Base-by-base conservation (phyloP, 1,140 invertebrate genomes). In the Anoplolepis gracilipes region DNA sequence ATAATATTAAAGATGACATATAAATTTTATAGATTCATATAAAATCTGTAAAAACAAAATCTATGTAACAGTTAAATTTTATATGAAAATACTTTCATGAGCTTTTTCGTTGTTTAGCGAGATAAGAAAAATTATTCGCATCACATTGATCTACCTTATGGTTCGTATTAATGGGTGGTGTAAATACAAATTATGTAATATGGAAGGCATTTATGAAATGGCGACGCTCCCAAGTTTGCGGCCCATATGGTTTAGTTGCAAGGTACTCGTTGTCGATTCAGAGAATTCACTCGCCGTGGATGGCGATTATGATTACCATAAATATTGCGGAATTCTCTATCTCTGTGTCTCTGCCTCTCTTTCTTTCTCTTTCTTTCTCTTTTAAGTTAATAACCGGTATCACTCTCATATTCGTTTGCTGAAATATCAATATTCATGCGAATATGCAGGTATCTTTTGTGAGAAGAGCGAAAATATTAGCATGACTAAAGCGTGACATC, bases 261-360 rank as follows among this genome's bases (percentile, higher is more conserved):
- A 69, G 33, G n/a, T 53, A 22, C 39, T 13, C 61, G 1, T 33
- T 16, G 4, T 67, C 62, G 42, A 69, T 4, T 22, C n/a, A 19
- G 28, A 36, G 30, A 11, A 82, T 82, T 73, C 30, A 33, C 19
- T 25, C 46, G 10, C 7, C 19, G n/a, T n/a, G 28, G 8, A 53
- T 2, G n/a, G 25, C 76, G 25, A 69, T 42, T 39, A 64, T 13
- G 33, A 85, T 88, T 88, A 64, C 28, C 75, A 81, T 88, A 75
- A 88, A 88, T 88, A 88, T 85, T 10, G 8, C 53, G 28, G 25
- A 13, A 42, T 16, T 39, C 39, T 55, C 7, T 42, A 0, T 42
- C 39, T 42, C 10, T 11, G 8, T 42, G 1, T 42, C 39, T 42
- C 39, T 42, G 1, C 11, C 10, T 46, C 42, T 46, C 42, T 39